Evolutionary conservation across 1,140 invertebrate genomes (phyloP).

Genomic region (Pseudomyrmex cubaensis): DNA sequence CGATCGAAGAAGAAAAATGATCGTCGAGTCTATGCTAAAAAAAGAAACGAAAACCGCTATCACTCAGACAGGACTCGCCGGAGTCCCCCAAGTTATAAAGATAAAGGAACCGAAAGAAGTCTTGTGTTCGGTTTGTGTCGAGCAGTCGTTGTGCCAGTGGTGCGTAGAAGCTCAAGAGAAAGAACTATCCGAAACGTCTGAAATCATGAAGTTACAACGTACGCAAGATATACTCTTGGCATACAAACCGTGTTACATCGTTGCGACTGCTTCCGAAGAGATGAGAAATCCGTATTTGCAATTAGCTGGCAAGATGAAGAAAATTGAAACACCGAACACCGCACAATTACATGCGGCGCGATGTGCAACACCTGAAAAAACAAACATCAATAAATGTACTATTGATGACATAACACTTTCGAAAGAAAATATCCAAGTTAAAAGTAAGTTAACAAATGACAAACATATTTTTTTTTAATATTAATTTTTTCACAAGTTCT

Average conservation of each 20-base stretch:
- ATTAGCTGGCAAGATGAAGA: not conserved
- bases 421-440: not conserved
- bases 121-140: slow-evolving; percentile 60
- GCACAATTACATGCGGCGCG: too few relatives aligned
- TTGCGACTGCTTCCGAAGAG: slow-evolving; percentile 31
- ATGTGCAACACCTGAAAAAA: not conserved
- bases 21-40: slow-evolving; percentile 58
- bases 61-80: slow-evolving; percentile 71
- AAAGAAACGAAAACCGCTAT: slow-evolving; percentile 52
- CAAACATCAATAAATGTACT: not conserved
- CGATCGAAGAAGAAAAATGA: slow-evolving; percentile 57
- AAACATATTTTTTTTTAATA: not conserved
- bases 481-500: too few relatives aligned
- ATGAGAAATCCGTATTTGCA: not conserved
- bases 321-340: not conserved
- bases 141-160: slow-evolving; percentile 56
- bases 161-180: slow-evolving; percentile 15
- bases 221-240: slow-evolving; percentile 72
- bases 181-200: not conserved
- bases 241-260: slow-evolving; percentile 68
- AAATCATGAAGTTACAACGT: slow-evolving; percentile 47
- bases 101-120: slow-evolving; percentile 50
- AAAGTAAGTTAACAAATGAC: slow-evolving; percentile 27
- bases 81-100: slow-evolving; percentile 59
- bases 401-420: slow-evolving; percentile 7